Evolutionary conservation across 2,797 vertebrate genomes (phyloP), one percentile per base, ranked within the genome.

Genomic region (Myripristis jacobus): DNA sequence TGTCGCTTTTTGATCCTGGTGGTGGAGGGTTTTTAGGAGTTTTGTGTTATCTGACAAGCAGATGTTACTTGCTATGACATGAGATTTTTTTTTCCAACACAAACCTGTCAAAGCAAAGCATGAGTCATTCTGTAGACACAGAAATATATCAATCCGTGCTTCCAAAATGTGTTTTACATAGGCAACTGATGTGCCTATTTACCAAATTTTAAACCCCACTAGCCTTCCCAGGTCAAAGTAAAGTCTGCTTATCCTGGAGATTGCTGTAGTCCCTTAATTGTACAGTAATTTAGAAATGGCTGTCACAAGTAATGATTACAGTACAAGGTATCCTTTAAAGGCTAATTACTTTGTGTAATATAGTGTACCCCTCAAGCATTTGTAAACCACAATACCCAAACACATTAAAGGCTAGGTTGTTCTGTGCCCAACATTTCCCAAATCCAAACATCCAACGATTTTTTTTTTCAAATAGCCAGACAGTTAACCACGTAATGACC

Each of bases 401-500:
- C 85, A 91, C 89, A 92, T 88, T 87, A 90, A 92, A 89, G 79
- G 63, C 76, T 56, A 76, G 46, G 73, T 79, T 89, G 66, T 58
- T 85, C 76, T 80, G 81, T 25, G 71, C 80, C 88, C 79, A 88
- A 84, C 83, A 64, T 90, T 92, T 88, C 81, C 85, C 71, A 88
- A 93, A 91, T 84, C 82, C 80, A 80, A 89, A 80, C 80, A 88
- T 66, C 38, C 50, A 54, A 68, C 56, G 48, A 44, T 54, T 64
- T 74, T 75, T 74, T 82, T 77, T 31, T 46, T 27, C 24, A 80
- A 91, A 87, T 84, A 89, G 87, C 88, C 92, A 94, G 94, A 95
- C 92, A 87, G 93, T 93, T 94, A 94, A 92, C 80, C 91, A 89
- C 90, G 31, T 95, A 94, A 95, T 94, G 89, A 85, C 84, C 0